phyloP scores from a whole-genome alignment of 1,140 invertebrate genomes.

The Drosophila persimilis region DNA sequence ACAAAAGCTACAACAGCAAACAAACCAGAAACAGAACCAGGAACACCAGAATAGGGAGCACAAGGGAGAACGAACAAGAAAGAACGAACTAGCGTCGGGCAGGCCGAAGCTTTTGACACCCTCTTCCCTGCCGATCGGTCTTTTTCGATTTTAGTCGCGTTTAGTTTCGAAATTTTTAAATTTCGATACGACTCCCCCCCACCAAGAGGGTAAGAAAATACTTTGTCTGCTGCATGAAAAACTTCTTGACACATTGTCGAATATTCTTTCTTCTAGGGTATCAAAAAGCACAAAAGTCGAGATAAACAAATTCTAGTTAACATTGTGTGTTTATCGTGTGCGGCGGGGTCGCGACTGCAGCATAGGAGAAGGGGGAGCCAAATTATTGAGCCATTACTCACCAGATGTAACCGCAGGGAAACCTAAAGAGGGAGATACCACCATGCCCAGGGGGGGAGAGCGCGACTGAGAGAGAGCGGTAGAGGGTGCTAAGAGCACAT shows the following conservation, averaged over 20 bases:
- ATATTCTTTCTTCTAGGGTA: too few species aligned
- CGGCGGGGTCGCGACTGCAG: slow-evolving; percentile 19
- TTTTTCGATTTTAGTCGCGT: too few species aligned
- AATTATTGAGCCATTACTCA: slow-evolving; percentile 80
- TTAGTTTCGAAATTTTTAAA: too few species aligned
- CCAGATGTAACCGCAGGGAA: slow-evolving; percentile 42
- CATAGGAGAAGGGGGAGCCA: slow-evolving; percentile 32
- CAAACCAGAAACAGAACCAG: slow-evolving; percentile 21
- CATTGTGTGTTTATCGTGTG: slow-evolving; percentile 70
- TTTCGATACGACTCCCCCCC: too few species aligned
- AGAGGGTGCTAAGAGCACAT: slow-evolving; percentile 25
- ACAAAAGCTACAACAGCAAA: slow-evolving; percentile 16
- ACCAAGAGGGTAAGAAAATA: too few species aligned
- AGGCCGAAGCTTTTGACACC: too few species aligned
- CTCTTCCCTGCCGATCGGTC: too few species aligned
- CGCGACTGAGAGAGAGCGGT: background rate
- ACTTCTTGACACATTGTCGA: too few species aligned
- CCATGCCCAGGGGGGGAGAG: background rate
- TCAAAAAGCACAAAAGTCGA: slow-evolving; percentile 53
- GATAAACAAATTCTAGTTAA: slow-evolving; percentile 79
- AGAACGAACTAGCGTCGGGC: too few species aligned
- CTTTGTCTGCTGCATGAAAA: too few species aligned
- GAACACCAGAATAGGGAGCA: slow-evolving; percentile 2
- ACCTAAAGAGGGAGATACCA: background rate
- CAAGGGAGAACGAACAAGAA: background rate